A percentile compares a stretch with the other conserved stretches of the same genome.
phyloP scores from a whole-genome alignment of 2,888 invertebrate species.

The Acheta domesticus region DNA sequence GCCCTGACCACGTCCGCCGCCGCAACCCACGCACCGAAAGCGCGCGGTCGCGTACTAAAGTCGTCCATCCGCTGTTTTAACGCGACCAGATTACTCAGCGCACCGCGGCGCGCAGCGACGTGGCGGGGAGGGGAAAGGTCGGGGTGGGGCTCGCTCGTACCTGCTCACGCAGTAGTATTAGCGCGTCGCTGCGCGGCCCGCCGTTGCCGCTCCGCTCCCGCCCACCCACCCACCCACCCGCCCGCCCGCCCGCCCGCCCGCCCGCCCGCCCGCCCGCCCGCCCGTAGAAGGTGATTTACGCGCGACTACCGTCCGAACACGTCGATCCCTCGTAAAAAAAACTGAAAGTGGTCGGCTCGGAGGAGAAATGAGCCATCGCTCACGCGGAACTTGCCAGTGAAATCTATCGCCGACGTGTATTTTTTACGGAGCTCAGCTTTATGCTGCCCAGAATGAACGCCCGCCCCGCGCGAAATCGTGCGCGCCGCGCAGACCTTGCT shows the following conservation, averaged over 20 bases:
- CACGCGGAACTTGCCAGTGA: background rate
- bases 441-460: too few relatives aligned
- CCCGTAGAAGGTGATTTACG: background rate
- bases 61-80: too few relatives aligned
- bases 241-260: background rate
- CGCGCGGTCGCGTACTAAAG: too few relatives aligned
- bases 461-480: too few relatives aligned
- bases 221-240: too few relatives aligned
- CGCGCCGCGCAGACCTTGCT: too few relatives aligned
- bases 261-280: background rate
- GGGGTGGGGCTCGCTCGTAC: background rate
- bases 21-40: too few relatives aligned
- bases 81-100: too few relatives aligned
- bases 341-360: background rate
- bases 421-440: background rate
- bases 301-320: background rate
- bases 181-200: background rate
- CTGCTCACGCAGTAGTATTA: background rate
- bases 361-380: background rate
- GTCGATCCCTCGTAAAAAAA: constrained; percentile 19
- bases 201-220: background rate
- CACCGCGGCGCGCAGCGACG: too few relatives aligned
- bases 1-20: too few relatives aligned
- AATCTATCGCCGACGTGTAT: constrained; percentile 4
- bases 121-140: too few relatives aligned